Evolutionary conservation across 2,797 vertebrate species (phyloP).

Genomic region (Onychomys arenicola): DNA sequence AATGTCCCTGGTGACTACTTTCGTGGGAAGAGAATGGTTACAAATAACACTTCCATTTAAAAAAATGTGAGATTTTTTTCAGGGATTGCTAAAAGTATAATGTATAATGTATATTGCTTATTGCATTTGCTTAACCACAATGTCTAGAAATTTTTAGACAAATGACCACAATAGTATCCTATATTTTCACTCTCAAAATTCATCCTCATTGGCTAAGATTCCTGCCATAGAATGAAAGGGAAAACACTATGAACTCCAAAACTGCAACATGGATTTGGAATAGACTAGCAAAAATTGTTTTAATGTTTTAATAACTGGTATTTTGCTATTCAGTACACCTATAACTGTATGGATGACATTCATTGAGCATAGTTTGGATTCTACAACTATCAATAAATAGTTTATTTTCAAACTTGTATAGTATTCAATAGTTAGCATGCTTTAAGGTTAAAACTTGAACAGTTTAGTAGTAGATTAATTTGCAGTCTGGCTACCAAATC

Average conservation of each 20-base stretch:
- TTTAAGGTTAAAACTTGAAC: neutral
- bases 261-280: neutral
- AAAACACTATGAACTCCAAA: neutral
- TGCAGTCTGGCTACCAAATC: neutral
- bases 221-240: neutral
- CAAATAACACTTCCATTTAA: slow-evolving; percentile 66
- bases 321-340: neutral
- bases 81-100: neutral
- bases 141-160: neutral
- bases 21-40: slow-evolving; percentile 2
- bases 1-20: slow-evolving; percentile 59
- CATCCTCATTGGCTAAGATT: neutral
- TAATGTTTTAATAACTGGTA: neutral
- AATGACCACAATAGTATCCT: neutral
- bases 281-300: neutral
- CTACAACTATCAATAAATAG: neutral
- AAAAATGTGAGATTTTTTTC: neutral
- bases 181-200: slow-evolving; percentile 9
- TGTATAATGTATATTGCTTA: slow-evolving; percentile 16
- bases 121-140: neutral
- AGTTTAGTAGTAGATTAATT: neutral
- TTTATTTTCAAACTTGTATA: neutral
- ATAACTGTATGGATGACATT: neutral
- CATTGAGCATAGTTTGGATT: neutral
- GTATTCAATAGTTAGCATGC: neutral